Evolutionary conservation across 2,888 invertebrate genomes (phyloP).

Genomic region (Scaptomyza caliginosa): DNA sequence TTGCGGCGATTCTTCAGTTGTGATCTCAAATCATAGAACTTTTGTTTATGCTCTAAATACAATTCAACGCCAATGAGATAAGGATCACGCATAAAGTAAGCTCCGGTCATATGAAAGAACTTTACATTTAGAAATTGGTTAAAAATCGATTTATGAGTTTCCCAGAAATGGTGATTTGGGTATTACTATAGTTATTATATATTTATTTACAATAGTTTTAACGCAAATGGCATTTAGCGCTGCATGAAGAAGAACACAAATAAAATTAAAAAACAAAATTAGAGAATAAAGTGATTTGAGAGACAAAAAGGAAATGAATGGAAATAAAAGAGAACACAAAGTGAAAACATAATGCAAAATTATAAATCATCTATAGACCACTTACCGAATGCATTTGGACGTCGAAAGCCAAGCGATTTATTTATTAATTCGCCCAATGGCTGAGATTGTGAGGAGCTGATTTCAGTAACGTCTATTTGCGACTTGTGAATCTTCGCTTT

Average conservation of each 20-base stretch:
- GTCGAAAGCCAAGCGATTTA: slow-evolving; percentile 32
- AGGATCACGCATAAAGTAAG: slow-evolving; percentile 60
- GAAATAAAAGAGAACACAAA: slow-evolving; percentile 44
- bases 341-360: slow-evolving; percentile 33
- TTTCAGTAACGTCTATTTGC: slow-evolving; percentile 79
- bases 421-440: slow-evolving; percentile 21
- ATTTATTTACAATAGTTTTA: slow-evolving; percentile 71
- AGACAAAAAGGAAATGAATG: slow-evolving; percentile 32
- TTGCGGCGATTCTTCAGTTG: slow-evolving; percentile 40
- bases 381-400: slow-evolving; percentile 62
- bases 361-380: slow-evolving; percentile 30
- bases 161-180: slow-evolving; percentile 35
- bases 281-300: slow-evolving; percentile 37
- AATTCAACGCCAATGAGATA: slow-evolving; percentile 26
- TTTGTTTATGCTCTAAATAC: slow-evolving; percentile 11
- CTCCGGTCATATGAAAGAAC: slow-evolving; percentile 33
- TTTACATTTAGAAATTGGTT: slow-evolving; percentile 50
- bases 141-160: slow-evolving; percentile 37
- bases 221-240: slow-evolving; percentile 51
- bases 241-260: slow-evolving; percentile 32
- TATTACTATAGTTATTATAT: slow-evolving; percentile 32
- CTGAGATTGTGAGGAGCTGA: slow-evolving; percentile 50
- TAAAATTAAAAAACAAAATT: slow-evolving; percentile 27
- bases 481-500: slow-evolving; percentile 81
- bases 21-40: slow-evolving; percentile 40